These are phyloP conservation scores for Oryzias sinensis DNA, from an alignment of 2,797 vertebrate species.

Conservation along the genomic window DNA sequence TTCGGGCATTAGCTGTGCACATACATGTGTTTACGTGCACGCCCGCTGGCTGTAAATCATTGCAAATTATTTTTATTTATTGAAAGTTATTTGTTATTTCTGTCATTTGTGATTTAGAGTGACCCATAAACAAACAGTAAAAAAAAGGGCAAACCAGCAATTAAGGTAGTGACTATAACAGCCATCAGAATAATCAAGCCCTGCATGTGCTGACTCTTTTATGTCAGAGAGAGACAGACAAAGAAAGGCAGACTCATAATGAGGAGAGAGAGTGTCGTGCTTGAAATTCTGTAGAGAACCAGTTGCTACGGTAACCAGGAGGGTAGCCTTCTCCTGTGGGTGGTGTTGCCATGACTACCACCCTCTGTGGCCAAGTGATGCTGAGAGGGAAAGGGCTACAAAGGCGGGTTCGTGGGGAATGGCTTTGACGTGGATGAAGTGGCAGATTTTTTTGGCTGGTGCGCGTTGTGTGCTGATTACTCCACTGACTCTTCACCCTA, in stretches of 20 bases:
- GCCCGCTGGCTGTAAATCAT: too few species aligned
- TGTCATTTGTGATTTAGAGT: slow-evolving; percentile 12
- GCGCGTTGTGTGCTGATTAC: slow-evolving; percentile 19
- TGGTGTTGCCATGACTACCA: slow-evolving; percentile 80
- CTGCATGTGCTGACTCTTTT: slow-evolving; percentile 51
- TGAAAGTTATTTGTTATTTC: too few species aligned
- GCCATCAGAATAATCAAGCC: slow-evolving; percentile 27
- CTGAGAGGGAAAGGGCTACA: slow-evolving; percentile 61
- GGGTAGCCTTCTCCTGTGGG: slow-evolving; percentile 82
- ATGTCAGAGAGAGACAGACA: slow-evolving; percentile 19
- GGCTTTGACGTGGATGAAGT: slow-evolving; percentile 34
- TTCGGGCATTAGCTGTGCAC: too few species aligned
- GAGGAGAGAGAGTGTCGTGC: slow-evolving; percentile 63
- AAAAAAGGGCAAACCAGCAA: slow-evolving; percentile 33
- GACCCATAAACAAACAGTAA: slow-evolving; percentile 30
- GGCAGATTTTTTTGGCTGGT: slow-evolving; percentile 30
- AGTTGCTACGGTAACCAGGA: slow-evolving; percentile 82
- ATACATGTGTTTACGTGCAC: too few species aligned
- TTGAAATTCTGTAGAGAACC: slow-evolving; percentile 80
- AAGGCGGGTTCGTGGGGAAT: slow-evolving; percentile 40
- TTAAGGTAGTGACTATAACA: slow-evolving; percentile 23
- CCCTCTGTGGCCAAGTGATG: slow-evolving; percentile 79
- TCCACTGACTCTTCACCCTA: slow-evolving; percentile 16
- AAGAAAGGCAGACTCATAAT: slow-evolving; percentile 32
- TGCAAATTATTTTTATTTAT: too few species aligned